Evolutionary conservation across 2,888 invertebrate species (phyloP).

Genomic region (Rhagonycha lutea): DNA sequence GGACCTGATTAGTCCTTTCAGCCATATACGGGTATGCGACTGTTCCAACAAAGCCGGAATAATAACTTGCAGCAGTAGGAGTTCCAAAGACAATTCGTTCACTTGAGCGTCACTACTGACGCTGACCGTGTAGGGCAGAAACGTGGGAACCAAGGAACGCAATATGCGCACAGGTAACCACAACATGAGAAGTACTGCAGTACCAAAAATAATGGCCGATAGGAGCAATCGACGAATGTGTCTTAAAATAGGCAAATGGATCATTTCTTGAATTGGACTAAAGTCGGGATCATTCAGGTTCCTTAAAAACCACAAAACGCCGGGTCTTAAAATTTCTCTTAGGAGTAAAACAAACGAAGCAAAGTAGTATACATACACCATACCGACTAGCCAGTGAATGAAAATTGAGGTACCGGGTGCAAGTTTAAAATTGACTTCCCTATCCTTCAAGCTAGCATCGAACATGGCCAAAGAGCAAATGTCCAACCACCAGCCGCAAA

Average conservation of each 20-base stretch:
- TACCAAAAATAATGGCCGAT: constrained; percentile 94
- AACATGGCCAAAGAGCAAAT: constrained; percentile 94
- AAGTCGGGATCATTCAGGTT: constrained; percentile 99
- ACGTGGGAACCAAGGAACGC: constrained; percentile 78
- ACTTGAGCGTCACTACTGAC: constrained; percentile 82
- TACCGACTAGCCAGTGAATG: constrained; percentile 98
- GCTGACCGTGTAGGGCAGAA: constrained; percentile 93
- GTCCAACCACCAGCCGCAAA: constrained; percentile 99
- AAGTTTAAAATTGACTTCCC: constrained; percentile 83
- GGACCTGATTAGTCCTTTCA: constrained; percentile 83
- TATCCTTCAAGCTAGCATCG: constrained; percentile 84
- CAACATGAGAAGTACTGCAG: constrained; percentile 92
- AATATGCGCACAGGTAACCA: constrained; percentile 93
- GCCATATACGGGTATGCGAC: constrained; percentile 92
- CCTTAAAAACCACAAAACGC: constrained; percentile 96
- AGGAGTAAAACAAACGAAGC: constrained; percentile 93
- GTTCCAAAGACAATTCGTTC: constrained; percentile 91
- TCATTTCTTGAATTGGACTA: constrained; percentile 99
- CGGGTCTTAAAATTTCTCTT: constrained; percentile 92
- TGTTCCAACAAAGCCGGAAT: constrained; percentile 95
- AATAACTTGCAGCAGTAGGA: constrained; percentile 89
- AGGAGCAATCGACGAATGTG: constrained; percentile 90
- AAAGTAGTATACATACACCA: constrained; percentile 99
- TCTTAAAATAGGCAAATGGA: constrained; percentile 89
- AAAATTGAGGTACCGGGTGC: constrained; percentile 97